Conservation (phyloP, 1,140 invertebrate species). For the Drosophila leontia region DNA sequence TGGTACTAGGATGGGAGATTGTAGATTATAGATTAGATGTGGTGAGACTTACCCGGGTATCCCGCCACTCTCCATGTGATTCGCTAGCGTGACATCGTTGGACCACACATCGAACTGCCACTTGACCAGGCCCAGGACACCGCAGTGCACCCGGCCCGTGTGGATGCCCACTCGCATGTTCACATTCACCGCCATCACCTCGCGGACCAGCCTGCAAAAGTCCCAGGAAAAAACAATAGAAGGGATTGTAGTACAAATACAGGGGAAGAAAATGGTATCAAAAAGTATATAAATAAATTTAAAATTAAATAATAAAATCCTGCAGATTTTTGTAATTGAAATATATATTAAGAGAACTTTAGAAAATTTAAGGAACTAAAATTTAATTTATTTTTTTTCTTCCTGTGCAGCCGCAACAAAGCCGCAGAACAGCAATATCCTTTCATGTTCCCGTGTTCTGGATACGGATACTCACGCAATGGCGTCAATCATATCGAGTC, state of each 20-base stretch:
- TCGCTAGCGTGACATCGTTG: conserved; percentile 97
- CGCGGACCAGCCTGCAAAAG: conserved; percentile 90
- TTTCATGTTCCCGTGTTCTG: conserved; percentile 39
- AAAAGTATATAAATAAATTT: background rate
- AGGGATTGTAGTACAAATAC: conserved; percentile 1
- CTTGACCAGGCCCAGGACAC: conserved; percentile 94
- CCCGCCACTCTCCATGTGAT: conserved; percentile 98
- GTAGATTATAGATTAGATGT: conserved; percentile 18
- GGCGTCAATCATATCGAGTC: conserved; percentile 97
- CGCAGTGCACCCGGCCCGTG: conserved; percentile 96
- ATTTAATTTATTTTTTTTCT: background rate
- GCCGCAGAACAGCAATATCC: conserved; percentile 42
- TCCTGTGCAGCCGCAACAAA: conserved; percentile 22
- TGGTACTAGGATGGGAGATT: background rate
- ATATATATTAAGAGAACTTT: background rate
- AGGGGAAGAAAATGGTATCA: background rate
- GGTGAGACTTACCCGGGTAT: conserved; percentile 92
- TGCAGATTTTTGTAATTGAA: background rate
- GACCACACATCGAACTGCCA: conserved; percentile 97
- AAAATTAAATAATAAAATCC: background rate
- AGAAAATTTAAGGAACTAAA: background rate
- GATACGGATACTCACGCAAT: conserved; percentile 92
- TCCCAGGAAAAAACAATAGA: background rate
- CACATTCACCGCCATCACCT: conserved; percentile 95
- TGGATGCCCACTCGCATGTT: conserved; percentile 98